These are phyloP conservation scores for Lutra lutra DNA, from an alignment of 2,797 vertebrate genomes.

Conservation along the genomic window DNA sequence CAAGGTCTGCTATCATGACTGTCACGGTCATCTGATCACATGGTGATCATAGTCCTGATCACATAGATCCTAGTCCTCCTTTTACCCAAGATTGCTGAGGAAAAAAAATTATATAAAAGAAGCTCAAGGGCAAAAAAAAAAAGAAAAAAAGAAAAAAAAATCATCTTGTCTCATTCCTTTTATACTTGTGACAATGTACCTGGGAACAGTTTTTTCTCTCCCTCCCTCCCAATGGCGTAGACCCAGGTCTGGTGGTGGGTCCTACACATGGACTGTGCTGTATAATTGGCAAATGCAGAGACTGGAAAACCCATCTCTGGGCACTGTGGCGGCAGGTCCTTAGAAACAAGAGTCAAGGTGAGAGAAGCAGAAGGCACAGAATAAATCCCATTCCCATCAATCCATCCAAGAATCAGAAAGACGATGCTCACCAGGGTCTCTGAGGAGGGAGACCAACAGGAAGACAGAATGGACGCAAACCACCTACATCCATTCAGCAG, in stretches of 20 bases:
- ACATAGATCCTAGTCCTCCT: background rate
- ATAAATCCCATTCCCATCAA: background rate
- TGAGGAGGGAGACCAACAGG: background rate
- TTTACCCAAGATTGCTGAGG: background rate
- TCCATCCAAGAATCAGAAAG: background rate
- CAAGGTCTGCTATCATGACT: background rate
- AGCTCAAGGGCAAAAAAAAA: background rate
- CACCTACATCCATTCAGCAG: fast-evolving
- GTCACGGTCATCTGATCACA: background rate
- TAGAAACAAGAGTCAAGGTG: background rate
- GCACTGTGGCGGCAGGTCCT: background rate
- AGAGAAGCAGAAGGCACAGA: slow-evolving; percentile 33
- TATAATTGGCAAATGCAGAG: background rate
- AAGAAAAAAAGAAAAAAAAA: background rate
- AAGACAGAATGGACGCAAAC: background rate
- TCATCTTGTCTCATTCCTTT: background rate
- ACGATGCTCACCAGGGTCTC: background rate
- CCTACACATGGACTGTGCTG: fast-evolving
- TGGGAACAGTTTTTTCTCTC: background rate
- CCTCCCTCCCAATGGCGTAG: background rate
- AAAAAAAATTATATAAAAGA: background rate
- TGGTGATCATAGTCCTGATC: too few species aligned
- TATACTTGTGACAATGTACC: background rate
- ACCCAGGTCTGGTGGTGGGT: background rate
- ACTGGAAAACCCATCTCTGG: background rate